Conservation (phyloP, 2,113 vertebrate genomes). For the Pao palembangensis region DNA sequence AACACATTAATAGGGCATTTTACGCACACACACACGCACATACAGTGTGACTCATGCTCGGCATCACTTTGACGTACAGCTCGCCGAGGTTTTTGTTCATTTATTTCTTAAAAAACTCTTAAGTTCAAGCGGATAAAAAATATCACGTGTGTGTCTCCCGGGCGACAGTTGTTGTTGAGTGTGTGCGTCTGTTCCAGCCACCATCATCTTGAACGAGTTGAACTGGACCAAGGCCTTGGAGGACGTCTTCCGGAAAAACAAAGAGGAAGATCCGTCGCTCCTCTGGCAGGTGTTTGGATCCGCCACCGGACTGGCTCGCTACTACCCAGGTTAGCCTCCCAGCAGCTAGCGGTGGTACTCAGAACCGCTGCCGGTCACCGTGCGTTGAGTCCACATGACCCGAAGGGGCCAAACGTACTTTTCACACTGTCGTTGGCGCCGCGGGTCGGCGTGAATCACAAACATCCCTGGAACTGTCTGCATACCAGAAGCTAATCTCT, state of each 20-base stretch:
- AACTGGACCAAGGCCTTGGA: slow-evolving; percentile 93
- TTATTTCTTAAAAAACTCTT: slow-evolving; percentile 25
- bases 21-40: slow-evolving; percentile 13
- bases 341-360: not conserved
- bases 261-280: slow-evolving; percentile 86
- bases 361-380: not conserved
- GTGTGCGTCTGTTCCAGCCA: slow-evolving; percentile 69
- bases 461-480: too few species aligned
- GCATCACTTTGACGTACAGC: slow-evolving; percentile 36
- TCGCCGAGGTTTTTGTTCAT: slow-evolving; percentile 27
- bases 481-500: not conserved
- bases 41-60: slow-evolving; percentile 36
- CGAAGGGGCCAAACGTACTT: too few species aligned
- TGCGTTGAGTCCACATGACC: too few species aligned
- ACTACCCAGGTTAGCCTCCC: slow-evolving; percentile 86
- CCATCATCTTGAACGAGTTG: slow-evolving; percentile 93
- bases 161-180: slow-evolving; percentile 7
- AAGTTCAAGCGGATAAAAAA: slow-evolving; percentile 13
- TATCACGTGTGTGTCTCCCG: not conserved
- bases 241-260: slow-evolving; percentile 87
- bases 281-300: slow-evolving; percentile 97
- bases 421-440: too few species aligned
- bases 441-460: too few species aligned
- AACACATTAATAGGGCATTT: not conserved
- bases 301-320: slow-evolving; percentile 90